Percentiles rank a stretch among this genome's conserved stretches.
phyloP scores from a whole-genome alignment of 2,888 invertebrate species.

The Xylophagus ater region DNA sequence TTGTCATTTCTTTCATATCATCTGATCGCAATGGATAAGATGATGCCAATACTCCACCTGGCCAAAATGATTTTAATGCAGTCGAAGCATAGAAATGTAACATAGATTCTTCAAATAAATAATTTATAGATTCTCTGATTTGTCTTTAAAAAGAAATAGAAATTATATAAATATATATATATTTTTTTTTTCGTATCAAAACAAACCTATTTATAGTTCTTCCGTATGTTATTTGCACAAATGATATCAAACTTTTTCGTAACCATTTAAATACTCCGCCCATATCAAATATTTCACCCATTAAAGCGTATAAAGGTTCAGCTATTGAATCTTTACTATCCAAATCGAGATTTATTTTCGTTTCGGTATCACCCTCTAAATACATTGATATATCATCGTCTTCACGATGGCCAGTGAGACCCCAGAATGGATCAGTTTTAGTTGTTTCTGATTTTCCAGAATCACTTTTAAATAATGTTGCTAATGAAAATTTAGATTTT shows the following conservation, averaged over 20 bases:
- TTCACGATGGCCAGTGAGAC: constrained; percentile 48
- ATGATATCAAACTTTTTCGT: constrained; percentile 74
- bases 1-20: constrained; percentile 56
- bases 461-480: constrained; percentile 76
- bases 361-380: constrained; percentile 47
- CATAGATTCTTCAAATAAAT: constrained; percentile 85
- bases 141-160: constrained; percentile 46
- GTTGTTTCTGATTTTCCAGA: constrained; percentile 29
- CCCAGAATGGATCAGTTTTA: constrained; percentile 37
- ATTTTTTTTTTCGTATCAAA: constrained; percentile 3
- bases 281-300: constrained; percentile 85
- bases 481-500: constrained; percentile 76
- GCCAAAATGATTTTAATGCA: constrained; percentile 82
- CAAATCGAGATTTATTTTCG: constrained; percentile 39
- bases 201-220: constrained; percentile 72
- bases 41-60: constrained; percentile 60
- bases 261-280: constrained; percentile 81
- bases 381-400: constrained; percentile 74
- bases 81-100: constrained; percentile 75
- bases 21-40: constrained; percentile 42
- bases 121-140: constrained; percentile 74
- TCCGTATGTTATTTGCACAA: constrained; percentile 87
- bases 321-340: constrained; percentile 77
- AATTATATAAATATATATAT: constrained; percentile 3
- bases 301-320: constrained; percentile 75